A percentile compares a stretch with the other conserved stretches of the same genome.
phyloP scores from a whole-genome alignment of 2,113 vertebrate genomes.

The Phaethon lepturus region DNA sequence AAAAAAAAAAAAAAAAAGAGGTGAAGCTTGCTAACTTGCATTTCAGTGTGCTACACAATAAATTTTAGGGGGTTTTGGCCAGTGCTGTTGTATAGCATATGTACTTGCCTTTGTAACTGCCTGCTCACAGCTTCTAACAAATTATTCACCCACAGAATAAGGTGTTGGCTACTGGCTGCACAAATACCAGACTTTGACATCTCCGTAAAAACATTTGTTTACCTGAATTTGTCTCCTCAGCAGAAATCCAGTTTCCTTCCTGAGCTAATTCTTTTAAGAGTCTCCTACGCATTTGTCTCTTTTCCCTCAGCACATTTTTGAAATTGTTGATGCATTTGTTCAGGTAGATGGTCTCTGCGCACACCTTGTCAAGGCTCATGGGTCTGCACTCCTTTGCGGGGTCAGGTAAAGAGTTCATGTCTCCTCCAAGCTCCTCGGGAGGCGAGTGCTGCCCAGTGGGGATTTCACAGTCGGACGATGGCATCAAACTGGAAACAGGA shows the following conservation, averaged over 20 bases:
- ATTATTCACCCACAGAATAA: background rate
- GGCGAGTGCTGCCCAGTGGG: background rate
- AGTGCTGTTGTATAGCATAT: rapidly evolving
- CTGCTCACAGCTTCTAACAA: background rate
- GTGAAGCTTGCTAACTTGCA: background rate
- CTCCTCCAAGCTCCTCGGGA: background rate
- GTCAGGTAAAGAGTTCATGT: constrained; percentile 5
- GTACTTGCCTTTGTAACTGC: background rate
- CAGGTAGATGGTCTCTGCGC: constrained; percentile 84
- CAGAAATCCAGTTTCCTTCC: constrained; percentile 83
- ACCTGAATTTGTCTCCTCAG: constrained; percentile 89
- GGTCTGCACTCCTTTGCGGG: constrained; percentile 64
- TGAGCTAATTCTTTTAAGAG: constrained; percentile 84
- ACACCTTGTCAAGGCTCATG: constrained; percentile 81
- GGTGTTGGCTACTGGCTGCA: background rate
- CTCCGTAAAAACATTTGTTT: constrained; percentile 56
- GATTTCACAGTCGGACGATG: constrained; percentile 26
- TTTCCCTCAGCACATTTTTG: constrained; percentile 90
- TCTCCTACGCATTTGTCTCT: constrained; percentile 85
- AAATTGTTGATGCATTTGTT: constrained; percentile 93
- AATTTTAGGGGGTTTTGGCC: background rate
- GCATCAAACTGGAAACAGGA: constrained; percentile 8
- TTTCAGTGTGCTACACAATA: background rate
- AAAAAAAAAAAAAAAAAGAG: background rate
- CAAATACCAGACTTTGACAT: background rate